Percentiles rank a stretch among this genome's conserved stretches.
Conservation (phyloP, 2,113 vertebrate species). For the Megaleporinus macrocephalus region DNA sequence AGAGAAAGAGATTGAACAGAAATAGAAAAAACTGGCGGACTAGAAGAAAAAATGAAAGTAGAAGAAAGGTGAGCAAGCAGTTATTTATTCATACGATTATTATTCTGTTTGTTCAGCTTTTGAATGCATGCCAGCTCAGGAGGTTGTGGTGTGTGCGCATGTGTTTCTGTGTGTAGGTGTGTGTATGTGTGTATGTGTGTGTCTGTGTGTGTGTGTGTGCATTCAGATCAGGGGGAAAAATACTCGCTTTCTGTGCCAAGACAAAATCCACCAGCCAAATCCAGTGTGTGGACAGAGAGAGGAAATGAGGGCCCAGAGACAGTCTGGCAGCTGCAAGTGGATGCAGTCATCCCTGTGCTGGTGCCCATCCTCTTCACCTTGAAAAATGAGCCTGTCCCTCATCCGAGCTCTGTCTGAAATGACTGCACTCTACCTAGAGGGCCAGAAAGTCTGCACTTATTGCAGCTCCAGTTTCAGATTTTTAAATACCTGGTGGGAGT, state of each 20-base stretch:
- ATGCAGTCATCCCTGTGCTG: neutral
- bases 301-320: constrained; percentile 33
- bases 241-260: constrained; percentile 7
- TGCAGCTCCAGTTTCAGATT: neutral
- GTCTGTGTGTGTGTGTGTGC: neutral
- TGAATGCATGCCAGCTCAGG: constrained; percentile 5
- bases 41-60: neutral
- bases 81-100: constrained; percentile 8
- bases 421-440: neutral
- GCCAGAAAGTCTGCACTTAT: neutral
- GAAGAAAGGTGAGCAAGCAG: neutral
- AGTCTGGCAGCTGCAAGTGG: constrained; percentile 33
- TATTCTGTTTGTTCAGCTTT: constrained; percentile 31
- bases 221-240: constrained; percentile 3
- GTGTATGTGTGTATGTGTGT: neutral
- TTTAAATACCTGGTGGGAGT: neutral
- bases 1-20: neutral
- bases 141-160: neutral
- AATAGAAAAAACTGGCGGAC: neutral
- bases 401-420: constrained; percentile 6
- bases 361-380: constrained; percentile 46
- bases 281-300: constrained; percentile 31
- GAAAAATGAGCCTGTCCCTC: constrained; percentile 39
- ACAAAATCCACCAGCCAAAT: constrained; percentile 44
- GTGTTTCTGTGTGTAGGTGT: neutral